Conservation (phyloP, 1,140 invertebrate species). For the Oryctes rhinoceros region DNA sequence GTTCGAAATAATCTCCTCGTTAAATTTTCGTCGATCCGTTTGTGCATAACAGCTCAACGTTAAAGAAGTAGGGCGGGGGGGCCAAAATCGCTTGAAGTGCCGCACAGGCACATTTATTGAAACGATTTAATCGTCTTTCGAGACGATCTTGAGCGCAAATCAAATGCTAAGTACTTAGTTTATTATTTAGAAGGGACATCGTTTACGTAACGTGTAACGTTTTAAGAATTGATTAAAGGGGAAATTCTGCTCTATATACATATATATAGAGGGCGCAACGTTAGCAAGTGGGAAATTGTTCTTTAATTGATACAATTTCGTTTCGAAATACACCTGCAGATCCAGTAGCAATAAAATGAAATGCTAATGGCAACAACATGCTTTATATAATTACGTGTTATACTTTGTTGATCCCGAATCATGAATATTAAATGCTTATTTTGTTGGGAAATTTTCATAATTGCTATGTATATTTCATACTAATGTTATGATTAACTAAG, state of each 20-base stretch:
- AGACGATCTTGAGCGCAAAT: neutral
- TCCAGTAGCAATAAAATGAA: neutral
- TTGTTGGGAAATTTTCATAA: too few relatives aligned
- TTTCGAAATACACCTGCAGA: neutral
- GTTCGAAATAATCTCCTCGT: constrained; percentile 34
- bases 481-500: too few relatives aligned
- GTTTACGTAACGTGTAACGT: neutral
- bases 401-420: too few relatives aligned
- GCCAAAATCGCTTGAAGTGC: neutral
- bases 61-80: neutral
- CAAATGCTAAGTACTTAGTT: constrained; percentile 26
- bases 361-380: neutral
- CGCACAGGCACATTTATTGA: neutral
- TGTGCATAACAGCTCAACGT: neutral
- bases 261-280: neutral
- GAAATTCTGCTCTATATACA: neutral
- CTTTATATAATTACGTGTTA: too few relatives aligned
- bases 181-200: neutral
- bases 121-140: constrained; percentile 21
- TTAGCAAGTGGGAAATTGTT: neutral
- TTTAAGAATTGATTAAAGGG: neutral
- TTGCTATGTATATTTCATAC: too few relatives aligned
- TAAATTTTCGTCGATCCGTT: constrained; percentile 17
- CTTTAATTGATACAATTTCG: neutral
- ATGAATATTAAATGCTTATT: too few relatives aligned